phyloP scores from a whole-genome alignment of 2,888 invertebrate species.

The Bombyx huttoni region DNA sequence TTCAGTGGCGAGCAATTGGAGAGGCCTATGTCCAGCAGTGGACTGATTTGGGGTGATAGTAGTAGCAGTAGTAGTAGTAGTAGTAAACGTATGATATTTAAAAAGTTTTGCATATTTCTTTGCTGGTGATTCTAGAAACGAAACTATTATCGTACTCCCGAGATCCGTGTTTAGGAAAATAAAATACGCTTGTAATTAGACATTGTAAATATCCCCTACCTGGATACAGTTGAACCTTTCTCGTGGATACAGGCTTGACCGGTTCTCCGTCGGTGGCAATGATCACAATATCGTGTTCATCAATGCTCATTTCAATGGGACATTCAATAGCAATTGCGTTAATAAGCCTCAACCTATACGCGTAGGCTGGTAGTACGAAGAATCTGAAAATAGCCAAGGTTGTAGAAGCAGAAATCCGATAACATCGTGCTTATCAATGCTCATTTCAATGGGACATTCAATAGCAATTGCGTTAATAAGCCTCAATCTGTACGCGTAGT shows the following conservation, averaged over 20 bases:
- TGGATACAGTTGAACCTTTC: slow-evolving; percentile 53
- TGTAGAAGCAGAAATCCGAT: no score
- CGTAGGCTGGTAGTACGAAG: slow-evolving; percentile 51
- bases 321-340: slow-evolving; percentile 70
- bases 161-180: no score
- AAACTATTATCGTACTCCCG: no score
- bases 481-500: slow-evolving; percentile 66
- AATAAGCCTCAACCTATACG: slow-evolving; percentile 69
- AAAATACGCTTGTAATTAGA: neutral
- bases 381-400: slow-evolving; percentile 48
- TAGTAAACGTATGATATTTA: no score
- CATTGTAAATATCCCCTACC: slow-evolving; percentile 32
- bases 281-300: slow-evolving; percentile 62
- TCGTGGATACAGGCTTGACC: slow-evolving; percentile 49
- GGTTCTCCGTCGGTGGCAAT: slow-evolving; percentile 68
- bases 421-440: slow-evolving; percentile 63
- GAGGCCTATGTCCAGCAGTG: no score
- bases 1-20: no score
- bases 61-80: no score
- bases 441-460: slow-evolving; percentile 59
- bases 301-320: slow-evolving; percentile 51
- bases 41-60: no score
- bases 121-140: no score
- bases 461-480: slow-evolving; percentile 69
- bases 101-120: no score